Evolutionary conservation across 2,888 invertebrate genomes (phyloP).

Genomic region (Agrilus biguttatus): DNA sequence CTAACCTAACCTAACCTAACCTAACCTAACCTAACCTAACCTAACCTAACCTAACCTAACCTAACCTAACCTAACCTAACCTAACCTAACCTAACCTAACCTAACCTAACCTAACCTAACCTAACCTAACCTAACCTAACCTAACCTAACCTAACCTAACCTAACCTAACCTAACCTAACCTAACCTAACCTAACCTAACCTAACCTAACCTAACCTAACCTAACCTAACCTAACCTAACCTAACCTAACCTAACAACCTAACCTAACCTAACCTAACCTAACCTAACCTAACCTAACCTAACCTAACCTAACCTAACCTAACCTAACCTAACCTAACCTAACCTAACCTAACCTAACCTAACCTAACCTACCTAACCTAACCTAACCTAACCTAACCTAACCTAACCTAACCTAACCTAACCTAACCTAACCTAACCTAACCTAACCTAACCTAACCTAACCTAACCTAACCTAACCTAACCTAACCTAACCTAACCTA

Average conservation of each 20-base stretch:
- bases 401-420: conserved; percentile 8
- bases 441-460: too few relatives aligned
- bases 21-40: conserved; percentile 11
- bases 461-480: too few relatives aligned
- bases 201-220: conserved; percentile 12
- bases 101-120: conserved; percentile 11
- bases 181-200: conserved; percentile 11
- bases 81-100: conserved; percentile 5
- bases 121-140: conserved; percentile 10
- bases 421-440: conserved; percentile 11
- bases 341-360: too few relatives aligned
- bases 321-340: conserved; percentile 7
- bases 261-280: too few relatives aligned
- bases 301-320: conserved; percentile 9
- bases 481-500: too few relatives aligned
- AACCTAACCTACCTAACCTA: too few relatives aligned
- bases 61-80: conserved; percentile 3
- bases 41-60: conserved; percentile 3
- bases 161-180: conserved; percentile 12
- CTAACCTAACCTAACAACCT: too few relatives aligned
- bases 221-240: conserved; percentile 12
- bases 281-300: conserved; percentile 10
- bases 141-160: conserved; percentile 11
- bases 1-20: conserved; percentile 11
- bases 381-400: conserved; percentile 10